These are phyloP conservation scores for Lindbergichthys nudifrons DNA, from an alignment of 2,797 vertebrate genomes.

Conservation along the genomic window DNA sequence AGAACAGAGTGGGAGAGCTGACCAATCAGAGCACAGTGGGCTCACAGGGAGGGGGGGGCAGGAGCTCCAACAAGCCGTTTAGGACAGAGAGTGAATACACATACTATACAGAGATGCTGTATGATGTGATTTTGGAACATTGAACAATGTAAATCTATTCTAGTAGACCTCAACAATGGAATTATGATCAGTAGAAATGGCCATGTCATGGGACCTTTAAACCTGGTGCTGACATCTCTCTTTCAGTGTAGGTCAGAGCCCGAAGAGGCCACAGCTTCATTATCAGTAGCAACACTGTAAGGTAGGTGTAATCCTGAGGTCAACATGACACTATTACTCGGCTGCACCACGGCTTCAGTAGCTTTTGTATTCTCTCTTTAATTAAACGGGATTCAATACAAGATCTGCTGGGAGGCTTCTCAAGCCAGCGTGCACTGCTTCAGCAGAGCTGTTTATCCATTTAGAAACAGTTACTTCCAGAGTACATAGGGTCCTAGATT, in stretches of 20 bases:
- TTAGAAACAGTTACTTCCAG: slow-evolving; percentile 2
- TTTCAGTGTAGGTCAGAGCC: not conserved
- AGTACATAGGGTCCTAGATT: not conserved
- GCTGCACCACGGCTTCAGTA: not conserved
- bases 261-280: not conserved
- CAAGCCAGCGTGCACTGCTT: not conserved
- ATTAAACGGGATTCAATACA: not conserved
- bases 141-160: too few species aligned
- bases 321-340: not conserved
- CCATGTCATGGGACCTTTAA: not conserved
- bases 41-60: too few species aligned
- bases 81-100: too few species aligned
- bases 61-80: too few species aligned
- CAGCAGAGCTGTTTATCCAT: not conserved
- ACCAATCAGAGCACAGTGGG: too few species aligned
- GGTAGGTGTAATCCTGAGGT: not conserved
- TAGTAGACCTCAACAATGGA: too few species aligned
- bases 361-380: not conserved
- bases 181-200: too few species aligned
- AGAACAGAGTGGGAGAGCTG: too few species aligned
- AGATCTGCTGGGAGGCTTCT: not conserved
- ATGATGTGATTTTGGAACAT: too few species aligned
- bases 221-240: not conserved
- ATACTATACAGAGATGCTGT: too few species aligned
- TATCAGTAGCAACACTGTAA: not conserved